phyloP scores from a whole-genome alignment of 2,888 invertebrate genomes.

The Catocala sponsa region DNA sequence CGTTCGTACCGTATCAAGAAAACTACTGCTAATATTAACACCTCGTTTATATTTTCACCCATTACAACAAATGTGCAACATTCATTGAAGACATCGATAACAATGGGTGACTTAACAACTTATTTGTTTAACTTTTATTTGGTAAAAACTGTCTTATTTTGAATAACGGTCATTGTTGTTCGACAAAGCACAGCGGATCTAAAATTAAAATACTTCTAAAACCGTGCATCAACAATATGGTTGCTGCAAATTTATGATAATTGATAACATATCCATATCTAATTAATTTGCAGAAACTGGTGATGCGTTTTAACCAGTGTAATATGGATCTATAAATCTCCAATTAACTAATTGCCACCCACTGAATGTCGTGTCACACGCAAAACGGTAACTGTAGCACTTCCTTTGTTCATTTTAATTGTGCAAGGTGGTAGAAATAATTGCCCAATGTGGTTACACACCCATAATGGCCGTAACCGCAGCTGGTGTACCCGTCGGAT shows the following conservation, averaged over 20 bases:
- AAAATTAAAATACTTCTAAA: no score
- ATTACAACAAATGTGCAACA: not conserved
- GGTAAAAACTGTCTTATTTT: no score
- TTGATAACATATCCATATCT: no score
- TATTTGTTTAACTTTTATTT: no score
- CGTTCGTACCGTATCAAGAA: constrained; percentile 65
- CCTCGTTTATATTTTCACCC: not conserved
- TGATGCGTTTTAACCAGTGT: not conserved
- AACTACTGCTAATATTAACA: constrained; percentile 42
- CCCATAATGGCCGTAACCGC: constrained; percentile 70
- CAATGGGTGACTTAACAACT: no score
- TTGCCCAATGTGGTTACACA: constrained; percentile 75
- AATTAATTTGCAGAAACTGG: no score
- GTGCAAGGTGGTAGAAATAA: constrained; percentile 79
- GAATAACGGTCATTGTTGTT: no score
- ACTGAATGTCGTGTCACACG: constrained; percentile 74
- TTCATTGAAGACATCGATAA: no score
- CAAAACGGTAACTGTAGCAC: constrained; percentile 70
- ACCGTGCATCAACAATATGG: no score
- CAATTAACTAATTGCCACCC: constrained; percentile 66
- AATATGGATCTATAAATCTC: constrained; percentile 31
- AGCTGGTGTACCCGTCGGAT: constrained; percentile 64
- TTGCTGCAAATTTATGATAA: no score
- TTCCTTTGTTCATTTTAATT: constrained; percentile 80
- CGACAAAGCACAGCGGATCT: no score